A percentile compares a stretch with the other conserved stretches of the same genome.
These are phyloP conservation scores for Triops longicaudatus DNA, from an alignment of 1,140 invertebrate genomes.

Conservation along the genomic window DNA sequence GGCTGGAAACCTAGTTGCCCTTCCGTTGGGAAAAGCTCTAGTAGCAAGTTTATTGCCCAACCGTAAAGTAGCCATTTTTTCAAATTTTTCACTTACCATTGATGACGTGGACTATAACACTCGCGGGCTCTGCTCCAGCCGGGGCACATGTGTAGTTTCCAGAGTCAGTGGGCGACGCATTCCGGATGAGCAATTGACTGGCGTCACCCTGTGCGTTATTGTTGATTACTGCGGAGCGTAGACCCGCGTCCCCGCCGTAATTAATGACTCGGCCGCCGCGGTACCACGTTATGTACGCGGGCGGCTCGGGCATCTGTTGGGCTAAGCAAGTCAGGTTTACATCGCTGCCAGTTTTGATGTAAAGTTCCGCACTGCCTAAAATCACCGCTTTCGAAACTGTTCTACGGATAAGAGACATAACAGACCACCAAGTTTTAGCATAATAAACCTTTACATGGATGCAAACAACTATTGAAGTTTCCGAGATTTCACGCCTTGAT, in stretches of 20 bases:
- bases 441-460: no score
- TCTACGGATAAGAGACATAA: background rate
- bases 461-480: no score
- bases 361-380: constrained; percentile 71
- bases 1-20: background rate
- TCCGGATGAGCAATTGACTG: constrained; percentile 76
- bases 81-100: constrained; percentile 47
- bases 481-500: no score
- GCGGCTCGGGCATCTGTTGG: constrained; percentile 74
- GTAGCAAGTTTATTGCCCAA: constrained; percentile 17
- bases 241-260: constrained; percentile 44
- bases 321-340: constrained; percentile 84
- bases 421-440: no score
- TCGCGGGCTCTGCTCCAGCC: constrained; percentile 56
- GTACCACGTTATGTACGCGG: constrained; percentile 85
- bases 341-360: constrained; percentile 78
- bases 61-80: background rate
- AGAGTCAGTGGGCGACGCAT: constrained; percentile 62
- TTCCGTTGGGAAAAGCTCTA: constrained; percentile 23
- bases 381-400: constrained; percentile 83
- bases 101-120: constrained; percentile 58
- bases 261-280: constrained; percentile 76
- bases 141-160: constrained; percentile 80
- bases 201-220: constrained; percentile 45
- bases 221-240: constrained; percentile 18